phyloP scores from a whole-genome alignment of 2,797 vertebrate species.

The Knipowitschia caucasica region DNA sequence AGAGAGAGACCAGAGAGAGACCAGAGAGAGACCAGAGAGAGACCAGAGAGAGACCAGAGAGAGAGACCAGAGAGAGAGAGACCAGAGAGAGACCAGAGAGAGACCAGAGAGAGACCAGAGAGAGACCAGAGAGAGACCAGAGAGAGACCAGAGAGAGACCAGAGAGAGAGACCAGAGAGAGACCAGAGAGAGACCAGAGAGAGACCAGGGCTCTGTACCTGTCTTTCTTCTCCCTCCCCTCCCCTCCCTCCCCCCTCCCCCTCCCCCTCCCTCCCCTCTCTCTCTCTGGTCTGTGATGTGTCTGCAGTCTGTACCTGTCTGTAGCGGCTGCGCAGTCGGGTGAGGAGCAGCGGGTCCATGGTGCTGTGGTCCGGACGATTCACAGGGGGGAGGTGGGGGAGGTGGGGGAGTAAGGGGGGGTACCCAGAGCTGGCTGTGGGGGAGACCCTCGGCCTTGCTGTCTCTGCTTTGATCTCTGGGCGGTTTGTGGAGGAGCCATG shows the following conservation, averaged over 20 bases:
- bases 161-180: no score
- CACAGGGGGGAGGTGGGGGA: slow-evolving; percentile 14
- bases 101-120: no score
- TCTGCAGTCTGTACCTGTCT: slow-evolving; percentile 63
- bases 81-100: no score
- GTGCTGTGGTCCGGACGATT: slow-evolving; percentile 36
- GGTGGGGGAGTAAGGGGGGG: slow-evolving; percentile 11
- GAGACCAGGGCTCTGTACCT: neutral
- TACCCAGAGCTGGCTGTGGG: slow-evolving; percentile 19
- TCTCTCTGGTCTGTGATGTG: neutral
- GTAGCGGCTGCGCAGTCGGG: slow-evolving; percentile 75
- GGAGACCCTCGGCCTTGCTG: slow-evolving; percentile 59
- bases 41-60: no score
- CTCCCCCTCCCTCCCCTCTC: neutral
- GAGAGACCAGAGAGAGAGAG: no score
- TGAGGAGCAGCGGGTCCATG: slow-evolving; percentile 68
- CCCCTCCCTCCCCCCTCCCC: neutral
- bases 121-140: no score
- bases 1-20: no score
- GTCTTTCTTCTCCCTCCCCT: no score
- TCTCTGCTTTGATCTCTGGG: slow-evolving; percentile 74
- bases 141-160: no score
- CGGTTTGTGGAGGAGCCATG: slow-evolving; percentile 64
- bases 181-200: no score
- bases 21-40: no score